A percentile compares a stretch with the other conserved stretches of the same genome.
phyloP scores from a whole-genome alignment of 2,113 vertebrate species.

The Pimephales promelas region DNA sequence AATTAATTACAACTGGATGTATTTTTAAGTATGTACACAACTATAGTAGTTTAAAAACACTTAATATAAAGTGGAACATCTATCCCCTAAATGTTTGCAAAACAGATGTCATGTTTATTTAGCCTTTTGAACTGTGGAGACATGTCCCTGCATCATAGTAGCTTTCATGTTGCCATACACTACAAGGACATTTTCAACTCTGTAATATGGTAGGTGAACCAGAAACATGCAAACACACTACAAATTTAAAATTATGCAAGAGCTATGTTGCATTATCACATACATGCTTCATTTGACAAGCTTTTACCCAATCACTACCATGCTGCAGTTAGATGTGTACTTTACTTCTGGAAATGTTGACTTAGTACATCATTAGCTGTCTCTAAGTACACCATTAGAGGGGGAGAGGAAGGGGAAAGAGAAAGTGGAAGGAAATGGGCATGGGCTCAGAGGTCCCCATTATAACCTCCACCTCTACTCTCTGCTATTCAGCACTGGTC shows the following conservation, averaged over 20 bases:
- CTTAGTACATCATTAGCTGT: slow-evolving; percentile 31
- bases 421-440: slow-evolving; percentile 18
- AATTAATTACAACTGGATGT: too few relatives aligned
- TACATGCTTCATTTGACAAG: slow-evolving; percentile 7
- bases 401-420: slow-evolving; percentile 1
- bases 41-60: too few relatives aligned
- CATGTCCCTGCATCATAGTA: too few relatives aligned
- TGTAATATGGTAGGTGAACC: not conserved
- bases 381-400: slow-evolving; percentile 27
- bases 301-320: slow-evolving; percentile 22
- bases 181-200: not conserved
- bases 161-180: not conserved
- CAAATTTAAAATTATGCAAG: slow-evolving; percentile 5
- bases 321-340: not conserved
- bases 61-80: too few relatives aligned
- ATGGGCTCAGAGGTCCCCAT: slow-evolving; percentile 45
- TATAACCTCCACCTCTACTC: slow-evolving; percentile 42
- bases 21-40: too few relatives aligned
- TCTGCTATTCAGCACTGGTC: slow-evolving; percentile 31
- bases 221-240: slow-evolving; percentile 19
- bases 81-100: not conserved
- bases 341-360: slow-evolving; percentile 21
- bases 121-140: not conserved
- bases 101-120: not conserved
- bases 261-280: slow-evolving; percentile 10